phyloP scores from a whole-genome alignment of 2,113 vertebrate genomes.

The Benitochromis conjunctus region DNA sequence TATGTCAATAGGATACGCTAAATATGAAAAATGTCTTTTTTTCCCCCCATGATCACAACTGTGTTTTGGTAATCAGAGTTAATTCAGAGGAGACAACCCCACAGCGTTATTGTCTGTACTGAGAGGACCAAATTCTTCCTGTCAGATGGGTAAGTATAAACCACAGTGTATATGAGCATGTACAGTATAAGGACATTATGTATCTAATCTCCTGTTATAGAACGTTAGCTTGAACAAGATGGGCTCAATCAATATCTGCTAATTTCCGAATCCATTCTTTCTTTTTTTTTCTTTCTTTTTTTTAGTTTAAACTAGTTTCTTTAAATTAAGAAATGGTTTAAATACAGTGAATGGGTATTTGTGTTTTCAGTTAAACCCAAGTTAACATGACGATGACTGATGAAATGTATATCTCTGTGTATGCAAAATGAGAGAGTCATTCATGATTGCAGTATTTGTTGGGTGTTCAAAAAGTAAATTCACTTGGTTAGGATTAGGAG shows the following conservation, averaged over 20 bases:
- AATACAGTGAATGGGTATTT: neutral
- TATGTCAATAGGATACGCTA: slow-evolving; percentile 40
- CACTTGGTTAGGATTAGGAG: neutral
- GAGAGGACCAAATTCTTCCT: slow-evolving; percentile 53
- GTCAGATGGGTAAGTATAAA: slow-evolving; percentile 48
- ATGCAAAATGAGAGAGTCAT: slow-evolving; percentile 1
- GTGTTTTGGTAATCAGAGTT: slow-evolving; percentile 19
- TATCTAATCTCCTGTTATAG: slow-evolving; percentile 40
- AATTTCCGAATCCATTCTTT: neutral
- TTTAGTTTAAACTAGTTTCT: neutral
- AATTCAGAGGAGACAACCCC: slow-evolving; percentile 22
- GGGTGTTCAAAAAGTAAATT: neutral
- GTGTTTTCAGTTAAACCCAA: neutral
- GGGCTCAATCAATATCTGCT: neutral
- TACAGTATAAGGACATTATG: slow-evolving; percentile 51
- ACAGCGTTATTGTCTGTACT: slow-evolving; percentile 24
- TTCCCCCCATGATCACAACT: slow-evolving; percentile 2
- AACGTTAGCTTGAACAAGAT: slow-evolving; percentile 21
- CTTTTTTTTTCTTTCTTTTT: neutral
- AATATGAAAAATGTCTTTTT: slow-evolving; percentile 3
- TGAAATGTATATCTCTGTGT: neutral
- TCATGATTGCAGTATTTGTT: neutral
- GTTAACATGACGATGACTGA: neutral
- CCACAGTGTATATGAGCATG: slow-evolving; percentile 58
- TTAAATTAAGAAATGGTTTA: slow-evolving; percentile 1